These are phyloP conservation scores for Homarus americanus DNA, from an alignment of 1,140 invertebrate species.

Conservation along the genomic window DNA sequence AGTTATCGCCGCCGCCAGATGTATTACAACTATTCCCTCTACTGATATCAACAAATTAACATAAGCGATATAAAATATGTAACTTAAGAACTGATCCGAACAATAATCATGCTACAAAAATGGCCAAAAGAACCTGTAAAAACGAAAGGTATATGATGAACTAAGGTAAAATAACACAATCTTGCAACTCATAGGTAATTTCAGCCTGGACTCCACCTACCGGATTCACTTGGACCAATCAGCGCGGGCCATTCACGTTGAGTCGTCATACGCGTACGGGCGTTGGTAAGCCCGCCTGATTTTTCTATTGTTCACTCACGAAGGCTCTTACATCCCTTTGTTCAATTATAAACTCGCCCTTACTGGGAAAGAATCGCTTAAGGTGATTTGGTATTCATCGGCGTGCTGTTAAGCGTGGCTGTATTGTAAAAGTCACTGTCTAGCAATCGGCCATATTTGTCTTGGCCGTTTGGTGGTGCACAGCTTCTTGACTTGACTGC, in stretches of 20 bases:
- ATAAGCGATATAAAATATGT: not conserved
- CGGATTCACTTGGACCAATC: slow-evolving; percentile 28
- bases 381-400: slow-evolving; percentile 72
- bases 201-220: slow-evolving; percentile 38
- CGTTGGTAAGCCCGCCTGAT: slow-evolving; percentile 61
- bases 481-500: not conserved
- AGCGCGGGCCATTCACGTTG: slow-evolving; percentile 3
- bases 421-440: slow-evolving; percentile 66
- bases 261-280: slow-evolving; percentile 55
- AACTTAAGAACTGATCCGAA: no score
- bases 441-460: slow-evolving; percentile 69
- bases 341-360: slow-evolving; percentile 68
- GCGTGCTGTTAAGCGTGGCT: slow-evolving; percentile 59
- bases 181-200: no score
- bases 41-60: not conserved
- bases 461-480: slow-evolving; percentile 60
- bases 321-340: slow-evolving; percentile 54
- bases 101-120: no score
- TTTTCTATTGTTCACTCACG: slow-evolving; percentile 67
- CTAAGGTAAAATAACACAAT: no score
- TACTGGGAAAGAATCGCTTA: slow-evolving; percentile 69
- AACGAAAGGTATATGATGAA: no score
- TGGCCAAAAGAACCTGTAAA: no score
- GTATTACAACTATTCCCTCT: not conserved
- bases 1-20: slow-evolving; percentile 13